A percentile compares a stretch with the other conserved stretches of the same genome.
Evolutionary conservation across 2,797 vertebrate genomes (phyloP).

Genomic region (Leptodon cayanensis): DNA sequence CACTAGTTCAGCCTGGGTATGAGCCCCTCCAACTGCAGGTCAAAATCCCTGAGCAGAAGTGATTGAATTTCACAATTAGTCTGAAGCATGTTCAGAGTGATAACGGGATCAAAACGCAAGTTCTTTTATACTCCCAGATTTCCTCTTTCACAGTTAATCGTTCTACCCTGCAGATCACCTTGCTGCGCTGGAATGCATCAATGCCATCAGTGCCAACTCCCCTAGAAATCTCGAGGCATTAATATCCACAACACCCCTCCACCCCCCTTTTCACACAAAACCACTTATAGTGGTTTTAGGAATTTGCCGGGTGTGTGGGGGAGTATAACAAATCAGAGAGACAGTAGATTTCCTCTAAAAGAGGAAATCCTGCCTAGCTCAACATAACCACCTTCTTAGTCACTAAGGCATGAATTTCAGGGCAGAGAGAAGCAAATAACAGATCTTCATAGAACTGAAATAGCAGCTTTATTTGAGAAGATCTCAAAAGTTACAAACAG

Average conservation of each 20-base stretch:
- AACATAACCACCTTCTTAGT: background rate
- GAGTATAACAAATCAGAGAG: background rate
- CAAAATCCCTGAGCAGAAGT: conserved; percentile 18
- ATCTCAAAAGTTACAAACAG: background rate
- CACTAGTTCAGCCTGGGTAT: background rate
- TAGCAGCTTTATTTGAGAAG: background rate
- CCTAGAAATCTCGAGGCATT: background rate
- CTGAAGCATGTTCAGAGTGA: background rate
- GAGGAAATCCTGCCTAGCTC: conserved; percentile 28
- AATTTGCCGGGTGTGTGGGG: background rate
- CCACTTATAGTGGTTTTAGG: background rate
- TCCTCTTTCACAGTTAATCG: background rate
- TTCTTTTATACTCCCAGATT: background rate
- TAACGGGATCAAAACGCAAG: background rate
- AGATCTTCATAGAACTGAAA: background rate
- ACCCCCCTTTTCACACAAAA: background rate
- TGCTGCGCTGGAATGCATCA: background rate
- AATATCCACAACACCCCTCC: background rate
- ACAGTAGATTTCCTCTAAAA: background rate
- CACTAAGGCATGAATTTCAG: background rate
- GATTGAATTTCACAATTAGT: conserved; percentile 19
- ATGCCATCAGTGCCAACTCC: background rate
- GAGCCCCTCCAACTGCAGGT: background rate
- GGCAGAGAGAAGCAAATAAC: background rate
- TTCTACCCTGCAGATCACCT: background rate